A percentile compares a stretch with the other conserved stretches of the same genome.
Evolutionary conservation across 2,113 vertebrate genomes (phyloP).

Genomic region (Dromas ardeola): DNA sequence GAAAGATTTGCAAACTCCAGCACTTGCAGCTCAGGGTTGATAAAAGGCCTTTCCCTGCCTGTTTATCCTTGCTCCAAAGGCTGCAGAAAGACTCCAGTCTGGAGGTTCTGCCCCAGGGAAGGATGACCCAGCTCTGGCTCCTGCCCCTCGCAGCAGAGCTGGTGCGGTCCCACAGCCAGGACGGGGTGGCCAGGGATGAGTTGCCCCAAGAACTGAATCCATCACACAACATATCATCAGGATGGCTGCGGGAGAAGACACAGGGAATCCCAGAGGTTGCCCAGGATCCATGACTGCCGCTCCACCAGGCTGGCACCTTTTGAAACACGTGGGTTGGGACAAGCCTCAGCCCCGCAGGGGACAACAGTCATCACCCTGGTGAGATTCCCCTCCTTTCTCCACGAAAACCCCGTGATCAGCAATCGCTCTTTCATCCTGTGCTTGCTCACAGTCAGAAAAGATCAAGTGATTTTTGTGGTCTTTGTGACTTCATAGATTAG

Average conservation of each 20-base stretch:
- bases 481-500: background rate
- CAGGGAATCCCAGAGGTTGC: background rate
- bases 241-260: background rate
- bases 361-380: too few relatives aligned
- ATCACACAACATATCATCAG: background rate
- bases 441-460: background rate
- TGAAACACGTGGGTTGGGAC: background rate
- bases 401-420: rapidly evolving
- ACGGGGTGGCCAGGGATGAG: background rate
- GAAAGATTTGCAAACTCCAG: background rate
- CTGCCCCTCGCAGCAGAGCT: background rate
- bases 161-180: rapidly evolving
- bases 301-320: background rate
- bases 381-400: background rate
- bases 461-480: background rate
- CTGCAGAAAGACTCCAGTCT: rapidly evolving
- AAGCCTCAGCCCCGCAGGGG: rapidly evolving
- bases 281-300: background rate
- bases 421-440: background rate
- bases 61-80: background rate
- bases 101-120: background rate
- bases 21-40: background rate
- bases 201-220: background rate
- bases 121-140: background rate
- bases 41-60: background rate